These are phyloP conservation scores for Cryptocephalus moraei DNA, from an alignment of 2,888 invertebrate species.

Conservation along the genomic window DNA sequence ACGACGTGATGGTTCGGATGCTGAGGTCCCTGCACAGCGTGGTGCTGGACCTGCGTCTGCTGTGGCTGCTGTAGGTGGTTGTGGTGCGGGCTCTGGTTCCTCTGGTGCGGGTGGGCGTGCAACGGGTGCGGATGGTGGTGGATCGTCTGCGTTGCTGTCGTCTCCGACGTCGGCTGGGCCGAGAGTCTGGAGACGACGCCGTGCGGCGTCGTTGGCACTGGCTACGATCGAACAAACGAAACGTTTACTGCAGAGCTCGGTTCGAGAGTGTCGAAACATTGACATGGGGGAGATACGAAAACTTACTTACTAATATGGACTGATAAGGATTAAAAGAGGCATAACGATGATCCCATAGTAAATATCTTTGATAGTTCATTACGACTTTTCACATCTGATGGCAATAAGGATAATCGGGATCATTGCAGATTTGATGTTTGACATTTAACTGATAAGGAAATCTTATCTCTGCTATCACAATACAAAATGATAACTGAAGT, in stretches of 20 bases:
- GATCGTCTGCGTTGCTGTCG: constrained; percentile 14
- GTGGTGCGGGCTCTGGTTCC: constrained; percentile 1
- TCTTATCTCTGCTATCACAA: constrained; percentile 2
- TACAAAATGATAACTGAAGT: too few relatives aligned
- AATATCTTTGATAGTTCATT: not conserved
- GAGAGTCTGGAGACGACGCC: not conserved
- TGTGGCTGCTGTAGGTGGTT: constrained; percentile 4
- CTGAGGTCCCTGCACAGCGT: constrained; percentile 8
- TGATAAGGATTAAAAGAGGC: constrained; percentile 4
- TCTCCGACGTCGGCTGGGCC: constrained; percentile 15
- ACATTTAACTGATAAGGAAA: not conserved
- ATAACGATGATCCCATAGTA: constrained; percentile 4
- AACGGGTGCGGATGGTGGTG: constrained; percentile 16
- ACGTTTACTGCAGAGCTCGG: too few relatives aligned
- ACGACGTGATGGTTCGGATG: not conserved
- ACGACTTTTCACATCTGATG: too few relatives aligned
- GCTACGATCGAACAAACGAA: too few relatives aligned
- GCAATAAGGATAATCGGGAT: too few relatives aligned
- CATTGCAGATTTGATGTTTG: not conserved
- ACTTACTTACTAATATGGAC: constrained; percentile 2
- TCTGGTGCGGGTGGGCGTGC: constrained; percentile 7
- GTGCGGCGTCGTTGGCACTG: too few relatives aligned
- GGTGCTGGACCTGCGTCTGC: constrained; percentile 5
- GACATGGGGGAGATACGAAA: not conserved
- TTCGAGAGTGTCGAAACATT: too few relatives aligned